Conservation (phyloP, 2,113 vertebrate species). For the Pipa parva region DNA sequence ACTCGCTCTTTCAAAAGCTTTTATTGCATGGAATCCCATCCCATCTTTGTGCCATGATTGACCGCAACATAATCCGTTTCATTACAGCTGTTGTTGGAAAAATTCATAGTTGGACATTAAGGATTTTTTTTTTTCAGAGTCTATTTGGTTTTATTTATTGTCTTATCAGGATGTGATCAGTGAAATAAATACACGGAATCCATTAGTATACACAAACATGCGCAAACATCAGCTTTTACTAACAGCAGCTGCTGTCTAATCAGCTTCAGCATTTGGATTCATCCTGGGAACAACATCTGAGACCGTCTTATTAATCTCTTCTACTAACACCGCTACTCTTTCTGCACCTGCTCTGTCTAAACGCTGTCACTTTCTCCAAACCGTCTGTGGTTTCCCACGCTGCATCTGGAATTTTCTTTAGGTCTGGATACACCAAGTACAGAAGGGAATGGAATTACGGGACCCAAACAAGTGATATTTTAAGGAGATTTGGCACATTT, state of each 20-base stretch:
- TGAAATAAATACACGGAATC: not conserved
- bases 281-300: not conserved
- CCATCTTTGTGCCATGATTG: not conserved
- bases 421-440: too few species aligned
- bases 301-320: not conserved
- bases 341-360: conserved; percentile 4
- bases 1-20: too few species aligned
- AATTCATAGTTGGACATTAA: not conserved
- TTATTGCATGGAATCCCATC: not conserved
- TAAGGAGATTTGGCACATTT: too few species aligned
- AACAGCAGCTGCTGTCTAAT: conserved; percentile 16
- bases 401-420: not conserved
- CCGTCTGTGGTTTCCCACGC: too few species aligned
- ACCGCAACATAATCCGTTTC: not conserved
- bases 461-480: not conserved
- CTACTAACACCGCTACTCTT: conserved; percentile 1
- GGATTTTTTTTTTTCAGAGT: not conserved
- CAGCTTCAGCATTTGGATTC: not conserved
- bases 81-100: not conserved
- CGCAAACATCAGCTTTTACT: not conserved
- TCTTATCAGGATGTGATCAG: conserved; percentile 4
- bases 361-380: not conserved
- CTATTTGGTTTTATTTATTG: not conserved
- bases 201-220: not conserved
- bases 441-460: not conserved